Percentiles rank a stretch among this genome's conserved stretches.
These are phyloP conservation scores for Malacosoma neustria DNA, from an alignment of 2,888 invertebrate species.

Conservation along the genomic window DNA sequence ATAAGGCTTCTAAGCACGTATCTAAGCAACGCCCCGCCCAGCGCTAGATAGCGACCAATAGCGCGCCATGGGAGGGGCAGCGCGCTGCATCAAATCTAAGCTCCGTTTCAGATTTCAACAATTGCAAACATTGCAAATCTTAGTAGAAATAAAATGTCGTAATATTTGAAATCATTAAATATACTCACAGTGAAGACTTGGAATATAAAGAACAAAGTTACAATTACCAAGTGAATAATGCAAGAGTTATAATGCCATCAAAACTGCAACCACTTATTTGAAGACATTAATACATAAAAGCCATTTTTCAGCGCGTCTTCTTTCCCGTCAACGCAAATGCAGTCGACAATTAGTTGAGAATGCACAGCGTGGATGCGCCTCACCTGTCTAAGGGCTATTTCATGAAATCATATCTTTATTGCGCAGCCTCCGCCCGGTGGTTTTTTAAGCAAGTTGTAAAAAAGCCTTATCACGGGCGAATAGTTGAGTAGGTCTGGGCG, in stretches of 20 bases:
- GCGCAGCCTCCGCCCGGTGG: conserved; percentile 61
- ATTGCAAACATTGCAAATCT: not conserved
- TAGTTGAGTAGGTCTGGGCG: conserved; percentile 70
- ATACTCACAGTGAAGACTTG: conserved; percentile 15
- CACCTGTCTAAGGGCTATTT: conserved; percentile 69
- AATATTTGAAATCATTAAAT: not conserved
- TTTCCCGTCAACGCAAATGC: conserved; percentile 41
- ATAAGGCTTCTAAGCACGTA: conserved; percentile 54
- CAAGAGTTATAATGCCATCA: conserved; percentile 49
- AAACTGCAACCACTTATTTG: conserved; percentile 57
- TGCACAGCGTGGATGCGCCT: conserved; percentile 54
- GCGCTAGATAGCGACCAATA: conserved; percentile 53
- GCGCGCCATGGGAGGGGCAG: conserved; percentile 56
- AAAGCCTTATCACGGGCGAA: conserved; percentile 55
- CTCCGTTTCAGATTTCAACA: conserved; percentile 16
- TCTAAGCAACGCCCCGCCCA: conserved; percentile 68
- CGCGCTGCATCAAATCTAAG: conserved; percentile 48
- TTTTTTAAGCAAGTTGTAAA: conserved; percentile 61
- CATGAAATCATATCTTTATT: conserved; percentile 73
- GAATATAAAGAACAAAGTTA: conserved; percentile 26
- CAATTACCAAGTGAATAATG: conserved; percentile 16
- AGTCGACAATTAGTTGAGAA: conserved; percentile 60
- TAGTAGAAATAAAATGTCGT: not conserved
- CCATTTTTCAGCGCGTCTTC: conserved; percentile 60
- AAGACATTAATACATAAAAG: conserved; percentile 61